These are phyloP conservation scores for Xanthorhoe spadicearia DNA, from an alignment of 2,888 invertebrate genomes.

Conservation along the genomic window DNA sequence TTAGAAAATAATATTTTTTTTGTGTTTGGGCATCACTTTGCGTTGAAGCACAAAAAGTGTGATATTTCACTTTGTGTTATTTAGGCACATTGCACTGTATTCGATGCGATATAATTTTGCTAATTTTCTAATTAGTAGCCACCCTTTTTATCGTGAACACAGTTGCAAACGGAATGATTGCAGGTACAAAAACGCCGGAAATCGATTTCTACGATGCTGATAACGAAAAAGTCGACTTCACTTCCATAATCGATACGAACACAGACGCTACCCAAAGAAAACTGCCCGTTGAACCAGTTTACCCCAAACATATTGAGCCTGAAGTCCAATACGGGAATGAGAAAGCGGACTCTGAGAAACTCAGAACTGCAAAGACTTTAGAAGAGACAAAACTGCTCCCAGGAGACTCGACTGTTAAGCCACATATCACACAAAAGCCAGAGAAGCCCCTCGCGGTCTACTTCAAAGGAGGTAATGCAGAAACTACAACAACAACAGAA, in stretches of 20 bases:
- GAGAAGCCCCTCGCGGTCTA: conserved; percentile 76
- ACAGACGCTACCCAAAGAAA: conserved; percentile 57
- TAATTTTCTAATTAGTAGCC: not conserved
- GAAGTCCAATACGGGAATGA: conserved; percentile 83
- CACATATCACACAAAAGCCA: conserved; percentile 78
- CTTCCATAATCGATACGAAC: conserved; percentile 54
- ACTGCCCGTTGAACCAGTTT: conserved; percentile 70
- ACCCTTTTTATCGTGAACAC: conserved; percentile 36
- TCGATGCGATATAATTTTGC: not conserved
- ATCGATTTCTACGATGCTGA: conserved; percentile 78
- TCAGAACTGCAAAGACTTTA: conserved; percentile 65
- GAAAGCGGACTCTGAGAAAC: conserved; percentile 69
- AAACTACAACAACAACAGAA: conserved; percentile 58
- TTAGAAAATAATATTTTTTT: not conserved
- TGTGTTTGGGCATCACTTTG: not conserved
- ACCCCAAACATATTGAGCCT: conserved; percentile 74
- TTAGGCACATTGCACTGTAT: conserved; percentile 9
- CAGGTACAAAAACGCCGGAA: conserved; percentile 78
- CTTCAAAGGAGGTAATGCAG: conserved; percentile 64
- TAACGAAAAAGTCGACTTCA: conserved; percentile 58
- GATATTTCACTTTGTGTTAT: not conserved
- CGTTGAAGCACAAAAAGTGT: conserved; percentile 5
- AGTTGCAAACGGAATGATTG: conserved; percentile 53
- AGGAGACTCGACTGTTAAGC: conserved; percentile 72
- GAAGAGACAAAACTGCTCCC: conserved; percentile 52